Base-by-base conservation (phyloP, 1,140 invertebrate species). In the Leptinotarsa undecemlineata region DNA sequence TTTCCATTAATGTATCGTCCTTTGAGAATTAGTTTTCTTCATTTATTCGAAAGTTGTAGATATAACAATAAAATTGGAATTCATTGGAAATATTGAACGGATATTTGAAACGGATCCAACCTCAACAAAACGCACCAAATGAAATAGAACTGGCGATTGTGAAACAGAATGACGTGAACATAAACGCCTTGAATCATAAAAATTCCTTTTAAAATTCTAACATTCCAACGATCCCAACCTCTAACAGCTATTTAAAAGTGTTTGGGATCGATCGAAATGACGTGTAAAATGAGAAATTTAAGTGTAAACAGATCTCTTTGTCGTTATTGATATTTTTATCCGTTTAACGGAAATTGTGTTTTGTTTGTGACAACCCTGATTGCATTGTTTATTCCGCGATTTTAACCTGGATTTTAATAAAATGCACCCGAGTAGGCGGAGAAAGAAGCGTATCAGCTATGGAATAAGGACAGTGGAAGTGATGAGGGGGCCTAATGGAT, bases 401-500 rank as follows among this genome's bases (percentile, higher is more conserved):
- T 70, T 62, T 74, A 74, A 74, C 63, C 48, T 77, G 51, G 21
- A 76, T 70, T 17, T 21, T 51, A 57, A 8, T 33, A 74, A 74
- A 72, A 91, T 91, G 89, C 90, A 93, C 83, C 91, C 91, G 74
- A 91, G 90, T 81, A 88, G 93, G 77, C 87, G 94, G 75, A 89
- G 93, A 78, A 94, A 95, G 85, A 94, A 95, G 83, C 87, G 93
- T 62, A 90, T 92, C 6, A 93, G 91, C 80, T 91, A 94, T 83
- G 92, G 92, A 6, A 92, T 96, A 20, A 90, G 94, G 68, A 94
- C 92, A 3, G 94, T 98, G 20, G 94, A 98, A 81, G 90, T 98
- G 11, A 88, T 90, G 1, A 88, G 96, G 72, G 95, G 96, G 2
- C 88, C 90, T 73, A 94, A 94, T 81, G 95, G 95, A 11, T 97